Evolutionary conservation across 2,888 invertebrate species (phyloP), one percentile per base, ranked within the genome.

Genomic region (Cyclophora punctaria): DNA sequence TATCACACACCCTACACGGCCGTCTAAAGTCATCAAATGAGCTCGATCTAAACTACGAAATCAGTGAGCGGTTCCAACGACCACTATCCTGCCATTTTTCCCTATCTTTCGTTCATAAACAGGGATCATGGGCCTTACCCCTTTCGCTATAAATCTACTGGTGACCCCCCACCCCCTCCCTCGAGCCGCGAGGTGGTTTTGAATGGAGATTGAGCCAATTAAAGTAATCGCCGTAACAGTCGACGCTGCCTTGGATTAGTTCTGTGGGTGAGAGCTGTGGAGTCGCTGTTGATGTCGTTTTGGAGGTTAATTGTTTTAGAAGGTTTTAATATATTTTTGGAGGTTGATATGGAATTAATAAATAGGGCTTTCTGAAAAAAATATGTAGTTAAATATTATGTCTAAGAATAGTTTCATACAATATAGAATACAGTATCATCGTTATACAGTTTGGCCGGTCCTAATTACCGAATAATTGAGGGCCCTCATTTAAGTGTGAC

Each of bases 181-280:
- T 48, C 51, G 50, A 59, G 57, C 78, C 75, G 71, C 81, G 84
- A 85, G 86, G 87, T 83, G 88, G 89, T 88, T 88, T 89, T 90
- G 89, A 90, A 90, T 89, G 89, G 89, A 90, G 90, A 90, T 90
- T 90, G 89, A 90, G 90, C 91, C 91, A 91, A 91, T 91, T 91
- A 91, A 91, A 91, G 91, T 91, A 91, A 91, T 91, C 91, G 90
- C 90, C 90, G 90, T 90, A 90, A 90, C 90, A 91, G 90, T 90
- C 90, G 90, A 90, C 91, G 90, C 89, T 91, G 91, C 90, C 91
- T 90, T 89, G 91, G 91, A 91, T 91, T 91, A 91, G 89, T 83
- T 83, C 80, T 80, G 79, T 67, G 81, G 81, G 61, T 57, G 48
- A 42, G 55, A 52, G 50, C 44, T 33, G 50, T 64, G 55, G 66